A percentile compares a stretch with the other conserved stretches of the same genome.
Evolutionary conservation across 2,113 vertebrate genomes (phyloP).

Genomic region (Phodopus roborovskii): DNA sequence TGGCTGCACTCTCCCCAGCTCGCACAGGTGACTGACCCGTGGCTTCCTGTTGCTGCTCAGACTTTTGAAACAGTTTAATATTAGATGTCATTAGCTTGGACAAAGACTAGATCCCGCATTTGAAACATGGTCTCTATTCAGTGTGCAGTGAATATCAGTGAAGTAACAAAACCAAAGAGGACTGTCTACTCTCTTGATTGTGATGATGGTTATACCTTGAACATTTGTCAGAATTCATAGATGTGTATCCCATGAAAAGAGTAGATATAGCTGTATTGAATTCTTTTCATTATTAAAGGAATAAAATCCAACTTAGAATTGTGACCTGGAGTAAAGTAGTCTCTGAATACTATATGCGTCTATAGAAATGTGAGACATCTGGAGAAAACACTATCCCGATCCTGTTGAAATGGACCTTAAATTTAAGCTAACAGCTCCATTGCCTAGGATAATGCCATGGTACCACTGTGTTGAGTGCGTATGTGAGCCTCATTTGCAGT

Average conservation of each 20-base stretch:
- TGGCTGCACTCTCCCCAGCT: neutral
- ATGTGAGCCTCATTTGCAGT: neutral
- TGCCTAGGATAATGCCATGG: neutral
- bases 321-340: neutral
- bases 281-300: conserved; percentile 27
- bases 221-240: neutral
- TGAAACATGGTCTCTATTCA: neutral
- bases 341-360: no score
- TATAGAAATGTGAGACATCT: conserved; percentile 9
- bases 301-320: neutral
- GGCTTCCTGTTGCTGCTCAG: neutral
- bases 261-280: neutral
- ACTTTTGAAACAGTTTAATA: neutral
- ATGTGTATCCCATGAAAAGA: neutral
- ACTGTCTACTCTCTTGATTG: neutral
- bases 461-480: neutral
- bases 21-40: neutral
- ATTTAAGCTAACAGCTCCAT: neutral
- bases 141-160: neutral
- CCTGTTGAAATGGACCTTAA: conserved; percentile 15
- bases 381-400: conserved; percentile 17
- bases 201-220: neutral
- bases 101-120: neutral
- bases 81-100: neutral
- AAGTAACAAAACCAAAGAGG: neutral